phyloP scores from a whole-genome alignment of 1,140 invertebrate species.

The Lysiphlebus fabarum region DNA sequence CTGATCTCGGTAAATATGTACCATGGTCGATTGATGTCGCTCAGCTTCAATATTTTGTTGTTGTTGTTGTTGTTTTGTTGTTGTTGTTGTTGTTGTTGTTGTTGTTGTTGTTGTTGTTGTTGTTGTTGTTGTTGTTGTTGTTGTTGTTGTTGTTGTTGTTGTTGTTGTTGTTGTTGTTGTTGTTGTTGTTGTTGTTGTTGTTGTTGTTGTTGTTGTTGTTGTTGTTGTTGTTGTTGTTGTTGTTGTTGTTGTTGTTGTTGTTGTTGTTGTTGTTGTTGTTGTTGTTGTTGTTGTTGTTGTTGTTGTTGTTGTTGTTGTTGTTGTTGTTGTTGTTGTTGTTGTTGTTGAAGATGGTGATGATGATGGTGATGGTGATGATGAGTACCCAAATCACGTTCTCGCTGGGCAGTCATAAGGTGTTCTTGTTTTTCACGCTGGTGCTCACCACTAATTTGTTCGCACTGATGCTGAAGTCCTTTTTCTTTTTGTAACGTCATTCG shows the following conservation, averaged over 20 bases:
- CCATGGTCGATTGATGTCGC: slow-evolving; percentile 39
- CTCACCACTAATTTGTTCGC: slow-evolving; percentile 33
- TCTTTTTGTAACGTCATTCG: slow-evolving; percentile 44
- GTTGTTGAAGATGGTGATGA: slow-evolving; percentile 35
- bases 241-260: slow-evolving; percentile 33
- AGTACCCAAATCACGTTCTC: slow-evolving; percentile 30
- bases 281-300: slow-evolving; percentile 32
- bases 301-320: slow-evolving; percentile 44
- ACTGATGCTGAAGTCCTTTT: slow-evolving; percentile 49
- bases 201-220: slow-evolving; percentile 34
- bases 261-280: slow-evolving; percentile 39
- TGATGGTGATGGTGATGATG: slow-evolving; percentile 36
- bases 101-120: slow-evolving; percentile 40
- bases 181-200: slow-evolving; percentile 44
- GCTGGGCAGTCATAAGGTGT: slow-evolving; percentile 30
- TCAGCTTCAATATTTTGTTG: slow-evolving; percentile 50
- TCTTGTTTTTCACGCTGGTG: slow-evolving; percentile 32
- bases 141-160: slow-evolving; percentile 31
- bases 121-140: slow-evolving; percentile 37
- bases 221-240: slow-evolving; percentile 40
- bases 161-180: slow-evolving; percentile 36
- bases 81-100: slow-evolving; percentile 39
- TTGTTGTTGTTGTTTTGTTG: slow-evolving; percentile 47
- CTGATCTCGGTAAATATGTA: slow-evolving; percentile 47
- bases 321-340: slow-evolving; percentile 38